Evolutionary conservation across 2,797 vertebrate species (phyloP).

Genomic region (Lateolabrax maculatus): DNA sequence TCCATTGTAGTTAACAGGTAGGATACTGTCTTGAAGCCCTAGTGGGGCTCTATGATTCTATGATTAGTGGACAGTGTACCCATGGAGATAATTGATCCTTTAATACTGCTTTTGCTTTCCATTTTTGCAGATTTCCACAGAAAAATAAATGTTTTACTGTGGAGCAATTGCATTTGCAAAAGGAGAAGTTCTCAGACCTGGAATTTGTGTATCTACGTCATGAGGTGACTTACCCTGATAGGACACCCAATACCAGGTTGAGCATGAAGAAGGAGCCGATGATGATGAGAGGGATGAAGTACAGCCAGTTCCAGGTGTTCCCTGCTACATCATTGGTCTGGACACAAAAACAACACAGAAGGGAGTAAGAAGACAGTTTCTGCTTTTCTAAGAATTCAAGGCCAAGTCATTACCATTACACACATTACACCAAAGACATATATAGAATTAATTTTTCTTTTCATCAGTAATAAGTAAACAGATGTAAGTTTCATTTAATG

Average conservation of each 20-base stretch:
- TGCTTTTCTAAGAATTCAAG: neutral
- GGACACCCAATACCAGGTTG: conserved; percentile 96
- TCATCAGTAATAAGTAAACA: neutral
- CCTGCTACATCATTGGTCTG: conserved; percentile 94
- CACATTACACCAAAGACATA: neutral
- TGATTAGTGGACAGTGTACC: neutral
- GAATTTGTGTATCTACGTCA: no score
- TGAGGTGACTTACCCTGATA: conserved; percentile 86
- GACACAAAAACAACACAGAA: neutral
- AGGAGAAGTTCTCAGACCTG: no score
- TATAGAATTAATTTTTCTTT: neutral
- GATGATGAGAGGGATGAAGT: conserved; percentile 99
- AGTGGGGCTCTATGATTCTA: no score
- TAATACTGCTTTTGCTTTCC: neutral
- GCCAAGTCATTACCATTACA: neutral
- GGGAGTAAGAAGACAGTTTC: neutral
- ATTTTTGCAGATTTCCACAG: neutral
- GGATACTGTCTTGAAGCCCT: neutral
- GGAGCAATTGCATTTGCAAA: no score
- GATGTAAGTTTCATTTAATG: neutral
- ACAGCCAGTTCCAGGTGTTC: conserved; percentile 98
- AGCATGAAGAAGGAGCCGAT: conserved; percentile 99
- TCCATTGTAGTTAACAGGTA: neutral
- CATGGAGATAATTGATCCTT: no score
- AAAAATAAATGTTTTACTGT: no score